A percentile compares a stretch with the other conserved stretches of the same genome.
Conservation (phyloP, 2,113 vertebrate species). For the Sebastes fasciatus region DNA sequence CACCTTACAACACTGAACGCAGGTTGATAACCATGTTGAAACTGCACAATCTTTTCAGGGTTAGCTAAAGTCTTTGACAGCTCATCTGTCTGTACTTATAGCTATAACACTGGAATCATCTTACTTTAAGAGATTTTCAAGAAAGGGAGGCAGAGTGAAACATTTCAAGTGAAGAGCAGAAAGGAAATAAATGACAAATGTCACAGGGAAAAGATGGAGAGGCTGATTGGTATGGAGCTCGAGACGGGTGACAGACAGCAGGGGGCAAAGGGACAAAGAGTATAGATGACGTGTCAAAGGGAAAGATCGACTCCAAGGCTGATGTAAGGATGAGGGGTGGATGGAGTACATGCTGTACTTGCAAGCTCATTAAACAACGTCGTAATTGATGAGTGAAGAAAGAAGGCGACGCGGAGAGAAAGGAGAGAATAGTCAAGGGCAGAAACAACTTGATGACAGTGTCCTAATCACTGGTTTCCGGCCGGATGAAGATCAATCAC, state of each 20-base stretch:
- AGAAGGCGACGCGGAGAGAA: conserved; percentile 17
- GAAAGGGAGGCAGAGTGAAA: conserved; percentile 17
- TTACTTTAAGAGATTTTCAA: conserved; percentile 33
- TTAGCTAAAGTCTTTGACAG: conserved; percentile 1
- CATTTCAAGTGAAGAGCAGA: conserved; percentile 34
- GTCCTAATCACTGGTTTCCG: conserved; percentile 56
- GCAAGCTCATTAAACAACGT: conserved; percentile 67
- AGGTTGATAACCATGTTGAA: not conserved
- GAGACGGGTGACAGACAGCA: conserved; percentile 38
- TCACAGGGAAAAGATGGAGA: conserved; percentile 22
- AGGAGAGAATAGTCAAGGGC: conserved; percentile 58
- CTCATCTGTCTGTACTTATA: not conserved
- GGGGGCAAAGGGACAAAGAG: conserved; percentile 52
- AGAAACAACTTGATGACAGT: conserved; percentile 63
- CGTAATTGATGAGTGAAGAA: conserved; percentile 59
- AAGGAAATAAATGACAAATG: conserved; percentile 51
- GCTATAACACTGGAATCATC: conserved; percentile 1
- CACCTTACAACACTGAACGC: not conserved
- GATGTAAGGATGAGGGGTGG: conserved; percentile 43
- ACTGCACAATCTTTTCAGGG: not conserved
- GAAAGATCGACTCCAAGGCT: conserved; percentile 5
- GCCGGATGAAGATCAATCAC: conserved; percentile 59
- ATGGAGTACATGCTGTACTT: conserved; percentile 37
- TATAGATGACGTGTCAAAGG: conserved; percentile 39
- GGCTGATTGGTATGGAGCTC: conserved; percentile 5